These are phyloP conservation scores for Holocentrus rufus DNA, from an alignment of 2,797 vertebrate genomes.

Conservation along the genomic window DNA sequence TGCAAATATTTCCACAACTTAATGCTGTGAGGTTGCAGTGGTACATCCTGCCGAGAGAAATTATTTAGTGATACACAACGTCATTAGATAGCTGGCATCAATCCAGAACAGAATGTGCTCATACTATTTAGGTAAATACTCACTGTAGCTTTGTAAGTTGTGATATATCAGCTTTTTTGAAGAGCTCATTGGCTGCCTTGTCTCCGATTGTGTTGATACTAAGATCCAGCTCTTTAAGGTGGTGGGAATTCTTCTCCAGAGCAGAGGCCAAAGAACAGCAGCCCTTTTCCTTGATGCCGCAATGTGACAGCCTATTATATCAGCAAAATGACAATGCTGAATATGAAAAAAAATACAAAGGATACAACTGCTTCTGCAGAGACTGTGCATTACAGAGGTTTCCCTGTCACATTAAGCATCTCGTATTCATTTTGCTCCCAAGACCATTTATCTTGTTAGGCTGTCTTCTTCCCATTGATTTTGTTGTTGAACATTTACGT, in stretches of 20 bases:
- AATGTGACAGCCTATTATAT: constrained; percentile 59
- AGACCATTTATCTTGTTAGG: too few relatives aligned
- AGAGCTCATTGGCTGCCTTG: constrained; percentile 41
- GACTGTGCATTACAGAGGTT: too few relatives aligned
- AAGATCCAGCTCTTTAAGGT: constrained; percentile 52
- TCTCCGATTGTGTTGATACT: constrained; percentile 63
- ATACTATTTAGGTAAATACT: constrained; percentile 27
- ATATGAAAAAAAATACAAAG: neutral
- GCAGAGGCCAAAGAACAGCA: constrained; percentile 44
- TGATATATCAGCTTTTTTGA: constrained; percentile 34
- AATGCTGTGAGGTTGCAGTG: constrained; percentile 49
- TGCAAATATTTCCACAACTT: constrained; percentile 41
- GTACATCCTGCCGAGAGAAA: constrained; percentile 36
- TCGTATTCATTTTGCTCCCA: too few relatives aligned
- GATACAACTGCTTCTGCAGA: too few relatives aligned
- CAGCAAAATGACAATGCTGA: neutral
- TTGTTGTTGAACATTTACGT: too few relatives aligned
- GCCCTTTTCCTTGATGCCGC: constrained; percentile 47
- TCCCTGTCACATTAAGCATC: too few relatives aligned
- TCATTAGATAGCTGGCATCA: neutral
- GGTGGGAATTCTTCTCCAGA: constrained; percentile 16
- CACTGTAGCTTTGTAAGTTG: constrained; percentile 59
- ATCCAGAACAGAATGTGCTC: neutral
- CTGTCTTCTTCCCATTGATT: too few relatives aligned
- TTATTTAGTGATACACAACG: neutral